Percentiles rank a stretch among this genome's conserved stretches.
phyloP scores from a whole-genome alignment of 2,888 invertebrate genomes.

The Pollenia griseotomentosa region DNA sequence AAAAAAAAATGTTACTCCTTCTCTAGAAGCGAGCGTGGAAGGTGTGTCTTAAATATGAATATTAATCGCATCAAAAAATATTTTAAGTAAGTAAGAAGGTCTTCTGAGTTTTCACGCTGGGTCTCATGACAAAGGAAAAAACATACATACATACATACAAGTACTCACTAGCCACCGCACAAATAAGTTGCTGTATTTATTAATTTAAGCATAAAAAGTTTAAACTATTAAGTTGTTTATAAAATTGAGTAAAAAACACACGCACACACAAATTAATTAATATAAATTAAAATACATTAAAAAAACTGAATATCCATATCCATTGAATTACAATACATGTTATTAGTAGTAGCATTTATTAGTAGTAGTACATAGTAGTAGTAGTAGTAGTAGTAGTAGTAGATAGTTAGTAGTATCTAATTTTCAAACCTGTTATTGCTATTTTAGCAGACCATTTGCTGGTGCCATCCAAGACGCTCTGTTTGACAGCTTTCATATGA shows the following conservation, averaged over 20 bases:
- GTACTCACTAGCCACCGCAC: slow-evolving; percentile 13
- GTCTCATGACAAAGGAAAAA: slow-evolving; percentile 17
- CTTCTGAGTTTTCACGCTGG: too few relatives aligned
- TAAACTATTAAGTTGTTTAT: slow-evolving; percentile 18
- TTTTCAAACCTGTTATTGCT: slow-evolving; percentile 98
- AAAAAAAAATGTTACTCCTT: too few relatives aligned
- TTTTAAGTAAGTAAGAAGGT: too few relatives aligned
- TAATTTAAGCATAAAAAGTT: slow-evolving; percentile 34
- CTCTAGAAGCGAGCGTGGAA: too few relatives aligned
- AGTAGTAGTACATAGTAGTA: slow-evolving; percentile 33
- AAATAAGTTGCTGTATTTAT: not conserved
- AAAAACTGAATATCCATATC: slow-evolving; percentile 59
- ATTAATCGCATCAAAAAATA: too few relatives aligned
- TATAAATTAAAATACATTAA: slow-evolving; percentile 60
- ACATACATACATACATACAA: slow-evolving; percentile 19
- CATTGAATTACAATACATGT: slow-evolving; percentile 57
- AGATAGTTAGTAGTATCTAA: slow-evolving; percentile 40
- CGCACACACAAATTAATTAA: slow-evolving; percentile 33
- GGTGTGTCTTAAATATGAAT: too few relatives aligned
- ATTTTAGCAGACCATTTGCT: slow-evolving; percentile 99
- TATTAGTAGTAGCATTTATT: slow-evolving; percentile 41
- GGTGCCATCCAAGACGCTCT: slow-evolving; percentile 99
- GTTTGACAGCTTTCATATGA: slow-evolving; percentile 99
- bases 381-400: slow-evolving; percentile 18
- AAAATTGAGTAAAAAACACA: slow-evolving; percentile 35